phyloP scores from a whole-genome alignment of 35 echinoderm and acorn worm genomes.

The Ophiothrix spiculata region DNA sequence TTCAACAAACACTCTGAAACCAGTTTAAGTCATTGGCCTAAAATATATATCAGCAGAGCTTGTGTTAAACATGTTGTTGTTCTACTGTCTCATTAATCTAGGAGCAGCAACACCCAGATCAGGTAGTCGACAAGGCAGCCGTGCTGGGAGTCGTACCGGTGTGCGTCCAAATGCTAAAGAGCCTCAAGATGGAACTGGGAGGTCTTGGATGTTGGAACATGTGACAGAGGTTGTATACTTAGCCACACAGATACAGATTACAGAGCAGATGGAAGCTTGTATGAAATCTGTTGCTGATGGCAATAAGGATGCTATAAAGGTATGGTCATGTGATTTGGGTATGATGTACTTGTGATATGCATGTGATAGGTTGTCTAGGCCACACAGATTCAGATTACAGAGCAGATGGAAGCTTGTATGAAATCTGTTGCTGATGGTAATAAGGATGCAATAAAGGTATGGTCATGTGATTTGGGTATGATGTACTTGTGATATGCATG shows the following conservation, averaged over 20 bases:
- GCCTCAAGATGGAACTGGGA: conserved; percentile 50
- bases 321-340: conserved; percentile 15
- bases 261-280: conserved; percentile 76
- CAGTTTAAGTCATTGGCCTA: no score
- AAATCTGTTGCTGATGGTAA: background rate
- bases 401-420: background rate
- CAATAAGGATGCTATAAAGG: conserved; percentile 71
- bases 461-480: background rate
- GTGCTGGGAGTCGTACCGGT: conserved; percentile 63
- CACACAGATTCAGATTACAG: conserved; percentile 63
- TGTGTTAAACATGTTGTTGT: no score
- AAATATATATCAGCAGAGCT: no score
- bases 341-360: background rate
- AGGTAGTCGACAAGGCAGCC: conserved; percentile 56
- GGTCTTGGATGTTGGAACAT: conserved; percentile 96
- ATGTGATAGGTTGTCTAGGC: background rate
- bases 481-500: background rate
- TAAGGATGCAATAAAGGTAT: conserved; percentile 52
- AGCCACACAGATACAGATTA: conserved; percentile 93
- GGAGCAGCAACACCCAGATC: background rate
- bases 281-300: conserved; percentile 75
- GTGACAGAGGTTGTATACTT: conserved; percentile 88
- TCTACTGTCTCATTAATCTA: background rate
- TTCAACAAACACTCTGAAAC: no score
- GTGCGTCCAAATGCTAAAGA: conserved; percentile 30